A percentile compares a stretch with the other conserved stretches of the same genome.
Evolutionary conservation across 2,113 vertebrate genomes (phyloP).

Genomic region (Chunga burmeisteri): DNA sequence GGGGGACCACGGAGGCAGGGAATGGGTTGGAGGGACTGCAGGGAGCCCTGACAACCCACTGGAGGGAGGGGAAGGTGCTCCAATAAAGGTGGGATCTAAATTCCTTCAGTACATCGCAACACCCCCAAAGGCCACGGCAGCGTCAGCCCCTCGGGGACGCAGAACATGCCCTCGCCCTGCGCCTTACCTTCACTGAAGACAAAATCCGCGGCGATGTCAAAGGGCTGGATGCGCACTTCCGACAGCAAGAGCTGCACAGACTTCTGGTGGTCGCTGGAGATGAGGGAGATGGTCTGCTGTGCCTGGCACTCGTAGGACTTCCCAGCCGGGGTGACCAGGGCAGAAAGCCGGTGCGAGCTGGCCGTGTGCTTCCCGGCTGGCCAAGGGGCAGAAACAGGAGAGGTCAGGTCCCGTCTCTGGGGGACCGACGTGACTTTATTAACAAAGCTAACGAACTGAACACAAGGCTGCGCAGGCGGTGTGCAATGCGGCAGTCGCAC

Average conservation of each 20-base stretch:
- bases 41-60: background rate
- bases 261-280: conserved; percentile 93
- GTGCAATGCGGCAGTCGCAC: background rate
- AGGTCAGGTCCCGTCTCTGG: background rate
- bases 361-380: conserved; percentile 91
- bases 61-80: background rate
- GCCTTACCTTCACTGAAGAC: conserved; percentile 92
- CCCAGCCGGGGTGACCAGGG: conserved; percentile 89
- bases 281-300: conserved; percentile 88
- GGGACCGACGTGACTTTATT: accelerated
- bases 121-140: background rate
- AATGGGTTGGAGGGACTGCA: background rate
- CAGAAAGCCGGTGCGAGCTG: conserved; percentile 86
- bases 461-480: accelerated
- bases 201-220: conserved; percentile 93
- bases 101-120: background rate
- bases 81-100: background rate
- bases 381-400: conserved; percentile 1
- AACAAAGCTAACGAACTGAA: accelerated
- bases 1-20: background rate
- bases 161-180: background rate
- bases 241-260: conserved; percentile 86
- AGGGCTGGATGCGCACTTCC: conserved; percentile 91
- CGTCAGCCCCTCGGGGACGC: accelerated
- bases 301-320: conserved; percentile 89